phyloP scores from a whole-genome alignment of 2,888 invertebrate species.

The Drosophila eohydei region DNA sequence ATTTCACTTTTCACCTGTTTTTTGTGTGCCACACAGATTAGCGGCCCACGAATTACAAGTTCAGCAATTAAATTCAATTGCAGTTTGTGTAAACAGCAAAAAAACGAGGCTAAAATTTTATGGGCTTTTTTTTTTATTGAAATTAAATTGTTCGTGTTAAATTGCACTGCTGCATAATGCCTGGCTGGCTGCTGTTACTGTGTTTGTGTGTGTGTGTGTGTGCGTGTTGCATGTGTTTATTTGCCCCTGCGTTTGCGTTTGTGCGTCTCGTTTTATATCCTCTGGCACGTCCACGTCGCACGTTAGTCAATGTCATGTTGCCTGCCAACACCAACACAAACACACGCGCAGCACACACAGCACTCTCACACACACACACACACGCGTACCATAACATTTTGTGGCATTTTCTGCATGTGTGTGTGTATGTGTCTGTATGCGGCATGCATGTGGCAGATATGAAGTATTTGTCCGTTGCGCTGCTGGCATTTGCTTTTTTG shows the following conservation, averaged over 20 bases:
- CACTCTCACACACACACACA: constrained; percentile 5
- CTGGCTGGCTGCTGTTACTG: constrained; percentile 13
- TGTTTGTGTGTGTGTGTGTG: constrained; percentile 6
- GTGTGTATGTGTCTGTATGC: constrained; percentile 8
- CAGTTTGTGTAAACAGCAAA: constrained; percentile 51
- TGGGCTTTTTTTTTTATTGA: constrained; percentile 69
- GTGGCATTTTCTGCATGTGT: constrained; percentile 33
- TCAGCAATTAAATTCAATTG: constrained; percentile 66
- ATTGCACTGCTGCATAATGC: constrained; percentile 68
- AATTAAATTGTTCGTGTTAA: constrained; percentile 76
- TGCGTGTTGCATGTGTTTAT: constrained; percentile 12
- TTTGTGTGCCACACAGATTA: constrained; percentile 52
- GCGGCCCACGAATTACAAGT: constrained; percentile 52
- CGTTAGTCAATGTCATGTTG: constrained; percentile 64
- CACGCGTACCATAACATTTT: constrained; percentile 31
- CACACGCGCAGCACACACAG: constrained; percentile 1
- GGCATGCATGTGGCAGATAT: constrained; percentile 44
- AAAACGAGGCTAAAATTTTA: constrained; percentile 31
- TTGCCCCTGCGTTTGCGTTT: constrained; percentile 12
- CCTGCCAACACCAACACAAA: constrained; percentile 40
- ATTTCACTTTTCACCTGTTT: constrained; percentile 32
- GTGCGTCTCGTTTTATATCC: constrained; percentile 24
- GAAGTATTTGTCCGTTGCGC: constrained; percentile 58
- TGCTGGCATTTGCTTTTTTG: constrained; percentile 47
- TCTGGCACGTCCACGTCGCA: constrained; percentile 52